These are phyloP conservation scores for Saturnia pavonia DNA, from an alignment of 2,888 invertebrate genomes.

Conservation along the genomic window DNA sequence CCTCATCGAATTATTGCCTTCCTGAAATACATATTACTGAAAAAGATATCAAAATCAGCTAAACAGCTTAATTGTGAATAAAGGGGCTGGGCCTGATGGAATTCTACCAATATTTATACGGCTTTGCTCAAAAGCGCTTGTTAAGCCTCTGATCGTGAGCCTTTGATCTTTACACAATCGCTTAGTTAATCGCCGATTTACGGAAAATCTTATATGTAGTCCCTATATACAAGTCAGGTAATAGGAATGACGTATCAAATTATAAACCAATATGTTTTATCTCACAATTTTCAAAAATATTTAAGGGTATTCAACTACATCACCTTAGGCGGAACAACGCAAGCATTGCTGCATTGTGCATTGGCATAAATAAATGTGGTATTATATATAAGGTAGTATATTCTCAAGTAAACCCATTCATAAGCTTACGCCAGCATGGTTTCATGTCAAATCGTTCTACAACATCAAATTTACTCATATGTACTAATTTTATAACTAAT, in stretches of 20 bases:
- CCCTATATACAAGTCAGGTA: not conserved
- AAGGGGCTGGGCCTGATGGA: not conserved
- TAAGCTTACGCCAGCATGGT: not conserved
- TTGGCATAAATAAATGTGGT: too few species aligned
- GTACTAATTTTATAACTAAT: not conserved
- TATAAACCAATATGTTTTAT: slow-evolving; percentile 5
- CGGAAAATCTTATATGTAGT: not conserved
- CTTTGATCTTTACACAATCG: not conserved
- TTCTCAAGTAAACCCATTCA: not conserved
- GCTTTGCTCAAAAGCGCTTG: too few species aligned
- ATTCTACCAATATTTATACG: too few species aligned
- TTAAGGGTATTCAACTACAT: not conserved
- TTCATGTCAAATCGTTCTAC: slow-evolving; percentile 3
- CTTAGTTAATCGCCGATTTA: not conserved
- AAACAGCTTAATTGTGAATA: not conserved
- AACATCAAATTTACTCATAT: not conserved
- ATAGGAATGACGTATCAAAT: not conserved
- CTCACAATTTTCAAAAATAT: not conserved
- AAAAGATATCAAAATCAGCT: not conserved
- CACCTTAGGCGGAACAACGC: too few species aligned
- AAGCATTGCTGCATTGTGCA: too few species aligned
- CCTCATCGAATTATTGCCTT: too few species aligned
- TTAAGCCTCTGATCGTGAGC: not conserved
- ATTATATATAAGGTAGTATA: too few species aligned
- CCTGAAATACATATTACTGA: too few species aligned